Evolutionary conservation across 2,113 vertebrate species (phyloP), one percentile per base, ranked within the genome.

Genomic region (Cephalopterus ornatus): DNA sequence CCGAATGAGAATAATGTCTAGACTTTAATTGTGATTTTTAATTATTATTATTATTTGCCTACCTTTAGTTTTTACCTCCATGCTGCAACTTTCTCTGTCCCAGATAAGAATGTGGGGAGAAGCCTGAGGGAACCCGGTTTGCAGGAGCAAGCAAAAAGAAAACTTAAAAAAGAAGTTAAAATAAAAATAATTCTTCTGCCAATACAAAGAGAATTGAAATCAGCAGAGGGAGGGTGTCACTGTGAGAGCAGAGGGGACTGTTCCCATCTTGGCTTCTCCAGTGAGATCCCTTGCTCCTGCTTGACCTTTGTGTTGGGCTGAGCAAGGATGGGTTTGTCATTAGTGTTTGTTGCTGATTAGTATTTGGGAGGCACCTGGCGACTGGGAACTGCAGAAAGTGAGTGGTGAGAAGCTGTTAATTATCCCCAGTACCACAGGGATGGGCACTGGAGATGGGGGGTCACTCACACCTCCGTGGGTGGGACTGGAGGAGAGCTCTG

Each of bases 121-220:
- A 79, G 16, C 47, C 44, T 52, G 71, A 79, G 53, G 47, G 65
- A 84, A 79, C 27, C 9, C 24, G 35, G 17, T 63, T 75, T 68
- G 59, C 47, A 67, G 59, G n/a, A 61, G 4, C 5, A 73, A 76
- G n/a, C 3, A 5, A 32, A 50, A 30, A 46, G 33, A 39, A 44
- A 35, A 55, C 8, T 5, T 4, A 46, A 47, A n/a, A n/a, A 72
- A 33, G 14, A 15, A 61, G 35, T 33, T 82, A 17, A 84, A 88
- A 84, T 65, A 66, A 94, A 89, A 96, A 77, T 78, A 93, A 21
- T 59, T 52, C 30, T 91, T 8, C 12, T 91, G 85, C 77, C 85
- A 89, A 44, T 66, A 44, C 32, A 84, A 81, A 95, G 86, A 94
- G 70, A 77, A 77, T 35, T 42, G 88, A 56, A 93, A 56, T 90